These are phyloP conservation scores for Petrocephalus zakoni DNA, from an alignment of 2,113 vertebrate genomes.

Conservation along the genomic window DNA sequence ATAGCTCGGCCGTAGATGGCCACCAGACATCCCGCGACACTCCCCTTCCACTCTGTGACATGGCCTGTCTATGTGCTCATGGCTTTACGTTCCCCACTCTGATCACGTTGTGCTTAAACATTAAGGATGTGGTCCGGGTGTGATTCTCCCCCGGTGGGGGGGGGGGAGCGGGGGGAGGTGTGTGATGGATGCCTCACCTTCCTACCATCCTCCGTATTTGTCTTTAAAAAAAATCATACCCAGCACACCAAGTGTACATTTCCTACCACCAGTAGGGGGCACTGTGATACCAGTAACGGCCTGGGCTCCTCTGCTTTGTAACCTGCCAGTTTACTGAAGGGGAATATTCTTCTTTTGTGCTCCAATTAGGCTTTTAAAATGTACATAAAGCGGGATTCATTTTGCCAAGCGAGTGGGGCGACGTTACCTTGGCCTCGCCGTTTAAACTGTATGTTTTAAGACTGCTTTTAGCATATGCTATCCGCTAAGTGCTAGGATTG, in stretches of 20 bases:
- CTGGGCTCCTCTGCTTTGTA: slow-evolving; percentile 20
- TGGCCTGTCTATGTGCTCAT: neutral
- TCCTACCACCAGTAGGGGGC: slow-evolving; percentile 59
- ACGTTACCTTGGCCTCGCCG: slow-evolving; percentile 43
- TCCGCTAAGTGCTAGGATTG: slow-evolving; percentile 34
- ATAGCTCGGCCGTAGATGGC: neutral
- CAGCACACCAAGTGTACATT: neutral
- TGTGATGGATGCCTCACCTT: neutral
- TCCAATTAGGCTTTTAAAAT: slow-evolving; percentile 37
- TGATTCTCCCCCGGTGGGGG: neutral
- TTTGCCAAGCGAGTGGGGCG: slow-evolving; percentile 38
- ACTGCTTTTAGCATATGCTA: slow-evolving; percentile 22
- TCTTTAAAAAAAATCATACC: neutral
- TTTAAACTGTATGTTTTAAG: slow-evolving; percentile 33
- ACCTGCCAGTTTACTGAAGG: slow-evolving; percentile 21
- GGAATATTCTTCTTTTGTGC: slow-evolving; percentile 31
- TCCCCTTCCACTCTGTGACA: neutral
- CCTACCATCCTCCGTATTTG: neutral
- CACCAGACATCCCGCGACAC: neutral
- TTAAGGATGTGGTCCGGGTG: neutral
- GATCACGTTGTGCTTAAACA: neutral
- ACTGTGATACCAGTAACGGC: slow-evolving; percentile 51
- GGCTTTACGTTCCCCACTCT: neutral
- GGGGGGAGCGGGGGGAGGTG: neutral
- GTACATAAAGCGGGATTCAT: slow-evolving; percentile 42